Base-by-base conservation (phyloP, 2,113 vertebrate species). In the Cnemophilus loriae region DNA sequence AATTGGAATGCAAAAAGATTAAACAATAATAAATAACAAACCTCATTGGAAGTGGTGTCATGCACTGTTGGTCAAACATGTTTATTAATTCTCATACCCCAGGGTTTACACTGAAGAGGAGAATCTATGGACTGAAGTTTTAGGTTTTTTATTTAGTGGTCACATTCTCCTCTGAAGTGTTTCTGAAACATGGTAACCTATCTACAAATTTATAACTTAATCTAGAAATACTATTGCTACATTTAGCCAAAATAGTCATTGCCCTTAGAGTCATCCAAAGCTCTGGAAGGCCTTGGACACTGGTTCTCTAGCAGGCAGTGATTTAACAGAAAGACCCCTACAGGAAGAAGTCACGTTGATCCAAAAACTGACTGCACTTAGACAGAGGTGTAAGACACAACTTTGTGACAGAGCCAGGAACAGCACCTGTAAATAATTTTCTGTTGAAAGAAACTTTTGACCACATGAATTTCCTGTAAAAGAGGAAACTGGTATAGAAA, bases 351-450 rank as follows among this genome's bases (percentile, higher is more conserved):
- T 90, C 78, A 56, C 84, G 47, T 49, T 90, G 88, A 90, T 93
- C 85, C 93, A 93, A 88, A 95, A 67, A 52, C 85, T 84, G 92
- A 53, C 80, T 65, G 65, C 88, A 64, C 82, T 93, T 91, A 93
- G 60, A 84, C 0, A 0, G 68, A 96, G 90, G 93, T 95, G 93
- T 92, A 96, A 95, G 90, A 90, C 90, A 88, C 95, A 95, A 44
- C 81, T 93, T 82, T 92, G 90, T 95, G 93, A 97, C 95, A 90
- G 89, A 95, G 93, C 91, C 94, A 96, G 90, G 46, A 97, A 80
- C 56, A 88, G 63, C 93, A 95, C 89, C 91, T 96, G 87, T 95
- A 95, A 97, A 97, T 93, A 90, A 97, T 97, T 96, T 91, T 96
- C 89, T 95, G 67, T 85, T 94, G 78, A 96, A 94, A 95, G 87